Conservation (phyloP, 2,797 vertebrate species). For the Etheostoma perlongum region DNA sequence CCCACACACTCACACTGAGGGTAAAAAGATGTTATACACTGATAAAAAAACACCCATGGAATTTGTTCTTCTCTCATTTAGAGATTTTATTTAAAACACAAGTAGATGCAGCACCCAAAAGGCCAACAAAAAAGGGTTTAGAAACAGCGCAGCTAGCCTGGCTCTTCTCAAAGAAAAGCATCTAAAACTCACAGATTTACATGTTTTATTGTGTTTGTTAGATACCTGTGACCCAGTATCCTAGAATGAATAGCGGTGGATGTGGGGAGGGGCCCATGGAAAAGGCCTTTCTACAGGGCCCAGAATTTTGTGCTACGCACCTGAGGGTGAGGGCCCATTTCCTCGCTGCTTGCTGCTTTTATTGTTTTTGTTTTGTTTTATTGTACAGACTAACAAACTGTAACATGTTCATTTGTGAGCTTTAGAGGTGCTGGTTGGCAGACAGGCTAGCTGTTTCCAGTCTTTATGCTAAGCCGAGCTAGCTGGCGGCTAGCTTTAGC, state of each 20-base stretch:
- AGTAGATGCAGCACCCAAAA: constrained; percentile 31
- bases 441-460: constrained; percentile 6
- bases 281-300: too few species aligned
- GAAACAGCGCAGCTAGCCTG: background rate
- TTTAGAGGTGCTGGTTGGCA: background rate
- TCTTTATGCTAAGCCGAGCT: constrained; percentile 9
- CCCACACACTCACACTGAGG: constrained; percentile 17
- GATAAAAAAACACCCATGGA: constrained; percentile 55
- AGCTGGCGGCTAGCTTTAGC: background rate
- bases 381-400: background rate
- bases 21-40: constrained; percentile 33
- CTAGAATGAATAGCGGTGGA: too few species aligned
- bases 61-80: constrained; percentile 45
- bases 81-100: constrained; percentile 30
- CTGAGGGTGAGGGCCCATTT: too few species aligned
- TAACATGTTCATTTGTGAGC: background rate
- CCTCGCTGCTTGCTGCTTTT: too few species aligned
- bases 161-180: background rate
- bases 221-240: background rate
- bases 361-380: too few species aligned
- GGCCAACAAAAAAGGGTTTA: too few species aligned
- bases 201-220: background rate
- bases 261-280: too few species aligned
- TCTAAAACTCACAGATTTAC: background rate
- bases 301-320: too few species aligned